phyloP scores from a whole-genome alignment of 2,113 vertebrate genomes.

The Otis tarda region DNA sequence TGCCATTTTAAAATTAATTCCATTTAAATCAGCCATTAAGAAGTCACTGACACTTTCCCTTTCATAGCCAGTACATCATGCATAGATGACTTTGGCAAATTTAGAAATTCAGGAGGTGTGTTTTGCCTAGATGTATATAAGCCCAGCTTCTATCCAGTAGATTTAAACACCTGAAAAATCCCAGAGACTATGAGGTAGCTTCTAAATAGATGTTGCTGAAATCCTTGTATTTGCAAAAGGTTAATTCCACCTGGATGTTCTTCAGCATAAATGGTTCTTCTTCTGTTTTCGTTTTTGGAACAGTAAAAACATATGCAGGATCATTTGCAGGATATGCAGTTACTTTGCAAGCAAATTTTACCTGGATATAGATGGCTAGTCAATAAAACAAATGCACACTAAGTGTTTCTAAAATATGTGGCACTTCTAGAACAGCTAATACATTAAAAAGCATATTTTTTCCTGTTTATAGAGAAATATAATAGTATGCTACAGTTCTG shows the following conservation, averaged over 20 bases:
- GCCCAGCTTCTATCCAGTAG: neutral
- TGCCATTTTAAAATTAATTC: neutral
- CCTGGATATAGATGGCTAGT: neutral
- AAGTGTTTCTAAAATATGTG: neutral
- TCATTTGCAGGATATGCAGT: neutral
- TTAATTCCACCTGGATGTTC: neutral
- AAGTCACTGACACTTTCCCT: neutral
- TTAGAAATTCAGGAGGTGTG: neutral
- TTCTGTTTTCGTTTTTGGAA: neutral
- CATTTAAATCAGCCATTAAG: neutral
- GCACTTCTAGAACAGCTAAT: neutral
- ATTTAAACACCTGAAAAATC: neutral
- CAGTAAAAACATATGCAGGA: neutral
- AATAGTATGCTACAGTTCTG: neutral
- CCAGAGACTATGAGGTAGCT: neutral
- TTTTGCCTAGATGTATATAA: neutral
- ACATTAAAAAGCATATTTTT: neutral
- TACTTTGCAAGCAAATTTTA: neutral
- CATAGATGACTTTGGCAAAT: neutral
- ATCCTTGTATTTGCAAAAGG: neutral
- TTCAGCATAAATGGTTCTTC: neutral
- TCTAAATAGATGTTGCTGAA: neutral
- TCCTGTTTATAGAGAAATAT: neutral
- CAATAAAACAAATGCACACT: neutral
- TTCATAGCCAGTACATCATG: neutral